Conservation (phyloP, 2,797 vertebrate species). For the Bucorvus abyssinicus region DNA sequence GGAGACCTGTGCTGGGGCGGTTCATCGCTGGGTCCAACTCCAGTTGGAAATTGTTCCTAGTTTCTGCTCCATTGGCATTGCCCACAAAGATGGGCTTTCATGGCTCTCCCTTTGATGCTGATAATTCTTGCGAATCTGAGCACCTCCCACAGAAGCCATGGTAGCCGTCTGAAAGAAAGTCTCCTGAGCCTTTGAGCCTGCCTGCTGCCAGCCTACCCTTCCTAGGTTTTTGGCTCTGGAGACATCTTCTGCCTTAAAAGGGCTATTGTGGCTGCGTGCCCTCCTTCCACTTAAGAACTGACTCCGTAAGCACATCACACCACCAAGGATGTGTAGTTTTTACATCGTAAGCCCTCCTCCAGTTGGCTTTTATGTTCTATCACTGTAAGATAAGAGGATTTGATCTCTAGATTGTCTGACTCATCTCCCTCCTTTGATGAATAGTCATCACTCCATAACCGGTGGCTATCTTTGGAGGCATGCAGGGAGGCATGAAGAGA, state of each 20-base stretch:
- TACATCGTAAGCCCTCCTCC: rapidly evolving
- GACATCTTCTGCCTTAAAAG: not conserved
- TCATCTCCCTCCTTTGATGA: not conserved
- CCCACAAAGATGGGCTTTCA: not conserved
- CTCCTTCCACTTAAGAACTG: not conserved
- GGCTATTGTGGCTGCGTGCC: not conserved
- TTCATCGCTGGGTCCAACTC: not conserved
- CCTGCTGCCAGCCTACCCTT: not conserved
- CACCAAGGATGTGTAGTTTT: not conserved
- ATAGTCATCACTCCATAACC: not conserved
- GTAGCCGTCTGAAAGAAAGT: not conserved
- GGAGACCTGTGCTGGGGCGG: too few species aligned
- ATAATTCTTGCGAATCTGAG: not conserved
- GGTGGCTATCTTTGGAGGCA: not conserved
- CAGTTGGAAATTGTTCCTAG: not conserved
- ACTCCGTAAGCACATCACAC: not conserved
- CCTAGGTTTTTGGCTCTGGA: not conserved
- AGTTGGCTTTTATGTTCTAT: not conserved
- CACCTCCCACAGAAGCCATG: not conserved
- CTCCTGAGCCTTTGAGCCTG: not conserved
- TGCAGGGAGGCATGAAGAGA: not conserved
- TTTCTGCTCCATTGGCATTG: not conserved
- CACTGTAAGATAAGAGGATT: not conserved
- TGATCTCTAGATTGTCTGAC: not conserved
- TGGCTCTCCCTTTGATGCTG: not conserved